Percentiles rank a stretch among this genome's conserved stretches.
These are phyloP conservation scores for Cyclophora albipunctata DNA, from an alignment of 2,888 invertebrate genomes.

Conservation along the genomic window DNA sequence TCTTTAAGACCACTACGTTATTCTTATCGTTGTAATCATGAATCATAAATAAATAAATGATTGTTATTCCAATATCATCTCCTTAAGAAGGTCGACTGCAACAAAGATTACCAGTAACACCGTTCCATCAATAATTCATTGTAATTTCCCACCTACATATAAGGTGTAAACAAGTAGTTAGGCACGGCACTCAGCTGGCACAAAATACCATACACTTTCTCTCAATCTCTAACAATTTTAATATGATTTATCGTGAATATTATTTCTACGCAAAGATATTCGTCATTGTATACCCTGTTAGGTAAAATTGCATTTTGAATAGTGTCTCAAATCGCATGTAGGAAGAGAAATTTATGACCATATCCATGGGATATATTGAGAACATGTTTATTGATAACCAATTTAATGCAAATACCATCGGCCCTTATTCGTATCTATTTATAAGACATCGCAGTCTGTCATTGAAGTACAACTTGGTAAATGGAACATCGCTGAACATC, in stretches of 20 bases:
- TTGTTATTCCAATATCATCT: too few relatives aligned
- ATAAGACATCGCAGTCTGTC: constrained; percentile 25
- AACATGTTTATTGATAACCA: constrained; percentile 52
- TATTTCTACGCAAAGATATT: constrained; percentile 2
- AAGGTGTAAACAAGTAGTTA: too few relatives aligned
- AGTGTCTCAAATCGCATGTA: constrained; percentile 7
- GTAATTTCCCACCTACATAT: too few relatives aligned
- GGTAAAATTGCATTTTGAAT: constrained; percentile 11
- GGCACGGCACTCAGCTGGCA: neutral
- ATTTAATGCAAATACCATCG: constrained; percentile 49
- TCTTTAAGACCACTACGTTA: too few relatives aligned
- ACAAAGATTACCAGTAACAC: too few relatives aligned
- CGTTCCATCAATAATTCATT: too few relatives aligned
- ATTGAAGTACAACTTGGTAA: constrained; percentile 2
- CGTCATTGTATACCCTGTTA: constrained; percentile 7
- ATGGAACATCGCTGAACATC: constrained; percentile 5
- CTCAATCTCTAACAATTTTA: constrained; percentile 12
- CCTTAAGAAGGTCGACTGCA: too few relatives aligned
- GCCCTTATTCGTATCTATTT: constrained; percentile 37
- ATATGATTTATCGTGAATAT: constrained; percentile 14
- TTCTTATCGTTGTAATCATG: too few relatives aligned
- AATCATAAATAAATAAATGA: too few relatives aligned
- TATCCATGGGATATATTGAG: constrained; percentile 42
- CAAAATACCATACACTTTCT: constrained; percentile 10
- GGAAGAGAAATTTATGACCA: constrained; percentile 11